These are phyloP conservation scores for Cylindroiulus punctatus DNA, from an alignment of 2,888 invertebrate species.

Conservation along the genomic window DNA sequence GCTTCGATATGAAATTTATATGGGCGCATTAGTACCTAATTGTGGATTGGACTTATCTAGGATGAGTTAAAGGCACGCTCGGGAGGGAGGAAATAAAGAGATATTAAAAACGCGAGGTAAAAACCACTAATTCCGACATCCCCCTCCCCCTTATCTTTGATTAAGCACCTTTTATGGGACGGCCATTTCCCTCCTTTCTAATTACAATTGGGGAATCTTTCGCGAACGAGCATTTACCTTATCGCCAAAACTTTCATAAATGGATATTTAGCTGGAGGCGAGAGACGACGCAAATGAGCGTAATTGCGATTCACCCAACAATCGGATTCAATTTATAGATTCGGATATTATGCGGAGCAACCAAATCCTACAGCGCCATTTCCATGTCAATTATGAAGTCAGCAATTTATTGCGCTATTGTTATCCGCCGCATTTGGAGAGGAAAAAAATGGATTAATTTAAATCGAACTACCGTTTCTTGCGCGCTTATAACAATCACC, in stretches of 20 bases:
- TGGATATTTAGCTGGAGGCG: slow-evolving; percentile 9
- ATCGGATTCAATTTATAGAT: slow-evolving; percentile 22
- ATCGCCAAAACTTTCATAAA: slow-evolving; percentile 5
- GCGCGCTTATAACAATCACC: neutral
- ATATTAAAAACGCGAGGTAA: slow-evolving; percentile 12
- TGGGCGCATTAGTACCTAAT: slow-evolving; percentile 42
- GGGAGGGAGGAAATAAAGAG: slow-evolving; percentile 20
- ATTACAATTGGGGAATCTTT: slow-evolving; percentile 25
- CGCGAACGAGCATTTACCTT: neutral
- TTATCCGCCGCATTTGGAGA: neutral
- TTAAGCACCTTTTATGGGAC: slow-evolving; percentile 25
- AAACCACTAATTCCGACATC: slow-evolving; percentile 7
- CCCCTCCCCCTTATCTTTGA: slow-evolving; percentile 28
- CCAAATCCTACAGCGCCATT: no score
- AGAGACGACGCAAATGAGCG: slow-evolving; percentile 10
- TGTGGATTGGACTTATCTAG: slow-evolving; percentile 28
- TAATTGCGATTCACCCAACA: slow-evolving; percentile 16
- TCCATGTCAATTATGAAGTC: neutral
- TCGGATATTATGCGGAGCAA: no score
- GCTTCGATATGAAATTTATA: slow-evolving; percentile 42
- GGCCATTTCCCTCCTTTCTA: slow-evolving; percentile 7
- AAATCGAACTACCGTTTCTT: neutral
- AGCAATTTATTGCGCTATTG: slow-evolving; percentile 12
- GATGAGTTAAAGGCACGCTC: slow-evolving; percentile 25
- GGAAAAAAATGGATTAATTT: neutral